Evolutionary conservation across 2,113 vertebrate species (phyloP).

Genomic region (Procavia capensis): DNA sequence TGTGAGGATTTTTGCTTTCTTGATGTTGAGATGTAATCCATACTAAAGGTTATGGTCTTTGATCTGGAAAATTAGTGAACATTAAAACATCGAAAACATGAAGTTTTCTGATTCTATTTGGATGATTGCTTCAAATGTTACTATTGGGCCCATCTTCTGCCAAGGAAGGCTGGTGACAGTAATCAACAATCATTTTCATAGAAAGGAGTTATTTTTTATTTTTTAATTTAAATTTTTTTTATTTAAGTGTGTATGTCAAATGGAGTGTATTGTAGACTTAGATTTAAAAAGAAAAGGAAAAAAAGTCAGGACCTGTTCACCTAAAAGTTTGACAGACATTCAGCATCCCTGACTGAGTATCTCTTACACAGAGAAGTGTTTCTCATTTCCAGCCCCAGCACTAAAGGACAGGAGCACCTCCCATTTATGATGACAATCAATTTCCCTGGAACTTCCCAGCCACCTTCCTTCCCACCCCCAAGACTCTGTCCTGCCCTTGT

Average conservation of each 20-base stretch:
- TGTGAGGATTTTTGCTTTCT: too few species aligned
- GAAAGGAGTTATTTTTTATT: too few species aligned
- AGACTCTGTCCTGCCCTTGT: background rate
- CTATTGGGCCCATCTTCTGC: too few species aligned
- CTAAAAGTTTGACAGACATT: background rate
- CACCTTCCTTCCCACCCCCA: too few species aligned
- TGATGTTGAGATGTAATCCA: too few species aligned
- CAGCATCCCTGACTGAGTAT: background rate
- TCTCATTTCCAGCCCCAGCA: rapidly evolving
- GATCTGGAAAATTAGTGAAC: background rate
- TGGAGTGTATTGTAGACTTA: background rate
- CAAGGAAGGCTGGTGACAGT: too few species aligned
- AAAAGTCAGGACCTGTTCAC: background rate
- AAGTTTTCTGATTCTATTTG: too few species aligned
- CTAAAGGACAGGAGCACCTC: background rate
- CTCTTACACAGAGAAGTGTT: rapidly evolving
- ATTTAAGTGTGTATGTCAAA: background rate
- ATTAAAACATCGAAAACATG: background rate
- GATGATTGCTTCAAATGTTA: too few species aligned
- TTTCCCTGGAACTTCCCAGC: background rate
- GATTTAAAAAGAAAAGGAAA: background rate
- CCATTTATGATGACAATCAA: background rate
- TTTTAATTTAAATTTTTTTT: too few species aligned
- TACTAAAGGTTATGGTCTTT: too few species aligned
- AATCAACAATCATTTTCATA: too few species aligned